Evolutionary conservation across 2,113 vertebrate genomes (phyloP).

Genomic region (Neogale vison): DNA sequence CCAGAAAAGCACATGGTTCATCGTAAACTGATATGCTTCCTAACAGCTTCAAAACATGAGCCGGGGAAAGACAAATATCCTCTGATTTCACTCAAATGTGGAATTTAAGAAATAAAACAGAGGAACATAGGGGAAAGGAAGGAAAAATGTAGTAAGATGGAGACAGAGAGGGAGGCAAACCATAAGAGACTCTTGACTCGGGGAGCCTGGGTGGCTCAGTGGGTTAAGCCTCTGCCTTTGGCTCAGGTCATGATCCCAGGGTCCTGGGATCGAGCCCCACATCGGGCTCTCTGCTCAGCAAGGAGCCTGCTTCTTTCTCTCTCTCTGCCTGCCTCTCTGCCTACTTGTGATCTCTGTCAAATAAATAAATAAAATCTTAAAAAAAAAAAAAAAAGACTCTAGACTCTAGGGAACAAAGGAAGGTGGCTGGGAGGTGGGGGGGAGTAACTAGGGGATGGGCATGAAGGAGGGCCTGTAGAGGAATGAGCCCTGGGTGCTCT

Average conservation of each 20-base stretch:
- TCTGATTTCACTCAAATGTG: neutral
- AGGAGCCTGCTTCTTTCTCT: too few relatives aligned
- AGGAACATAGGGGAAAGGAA: neutral
- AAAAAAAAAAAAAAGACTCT: neutral
- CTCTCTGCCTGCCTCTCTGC: too few relatives aligned
- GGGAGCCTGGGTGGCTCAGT: too few relatives aligned
- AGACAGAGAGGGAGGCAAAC: neutral
- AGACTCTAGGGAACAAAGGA: neutral
- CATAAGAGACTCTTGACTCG: neutral
- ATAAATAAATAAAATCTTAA: too few relatives aligned
- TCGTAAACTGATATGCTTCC: neutral
- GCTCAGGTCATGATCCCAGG: too few relatives aligned
- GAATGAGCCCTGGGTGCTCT: neutral
- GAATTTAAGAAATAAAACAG: neutral
- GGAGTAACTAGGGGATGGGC: neutral
- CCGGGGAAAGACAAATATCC: neutral
- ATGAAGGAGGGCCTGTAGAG: neutral
- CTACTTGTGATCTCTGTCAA: too few relatives aligned
- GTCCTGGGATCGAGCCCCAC: too few relatives aligned
- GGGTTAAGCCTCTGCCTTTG: too few relatives aligned
- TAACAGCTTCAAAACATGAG: neutral
- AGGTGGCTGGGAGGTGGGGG: neutral
- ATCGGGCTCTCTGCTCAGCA: too few relatives aligned
- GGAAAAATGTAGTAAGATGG: neutral
- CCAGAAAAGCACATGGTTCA: neutral